Base-by-base conservation (phyloP, 2,113 vertebrate genomes). In the Eublepharis macularius region DNA sequence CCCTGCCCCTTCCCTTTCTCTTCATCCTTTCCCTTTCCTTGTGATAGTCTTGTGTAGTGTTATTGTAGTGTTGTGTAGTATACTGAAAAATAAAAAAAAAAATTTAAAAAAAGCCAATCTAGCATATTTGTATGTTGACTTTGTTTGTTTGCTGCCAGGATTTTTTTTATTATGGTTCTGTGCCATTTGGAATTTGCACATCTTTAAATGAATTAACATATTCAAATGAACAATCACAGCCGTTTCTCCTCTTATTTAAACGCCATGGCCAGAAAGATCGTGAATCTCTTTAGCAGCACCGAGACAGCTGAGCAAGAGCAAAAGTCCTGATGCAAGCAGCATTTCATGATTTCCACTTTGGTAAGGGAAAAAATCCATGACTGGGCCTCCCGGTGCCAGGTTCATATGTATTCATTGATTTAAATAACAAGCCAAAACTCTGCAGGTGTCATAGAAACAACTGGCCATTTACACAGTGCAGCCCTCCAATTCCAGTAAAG, bases 381-480 rank as follows among this genome's bases (percentile, higher is more conserved):
- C 65, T 45, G 86, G 69, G 51, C 65, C 84, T 69, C 89, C 83
- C 12, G 82, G 78, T 81, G 57, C 73, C 84, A 41, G 12, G 45
- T 86, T 92, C 69, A 76, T 85, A 41, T 86, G 87, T 87, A 89
- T 88, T 91, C 87, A 89, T 86, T 87, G 88, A 82, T 89, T 87
- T 86, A 94, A 93, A 87, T 92, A 92, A 49, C 88, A 93, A 86
- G 21, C 41, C 78, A 88, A 74, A 92, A 88, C 82, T 83, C 68
- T 87, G 49, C 47, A 80, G 51, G 87, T 81, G 43, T 49, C 32
- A 88, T n/a, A 85, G 45, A 83, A 86, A 86, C 82, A 41, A 68
- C 60, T 89, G 82, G 43, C 32, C 57, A 83, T 76, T 65, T 76
- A 66, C 43, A 76, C 21, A 68, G 57, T 6, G 1, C 13, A 63